Evolutionary conservation across 2,113 vertebrate species (phyloP), one percentile per base, ranked within the genome.

Genomic region (Anhinga anhinga): DNA sequence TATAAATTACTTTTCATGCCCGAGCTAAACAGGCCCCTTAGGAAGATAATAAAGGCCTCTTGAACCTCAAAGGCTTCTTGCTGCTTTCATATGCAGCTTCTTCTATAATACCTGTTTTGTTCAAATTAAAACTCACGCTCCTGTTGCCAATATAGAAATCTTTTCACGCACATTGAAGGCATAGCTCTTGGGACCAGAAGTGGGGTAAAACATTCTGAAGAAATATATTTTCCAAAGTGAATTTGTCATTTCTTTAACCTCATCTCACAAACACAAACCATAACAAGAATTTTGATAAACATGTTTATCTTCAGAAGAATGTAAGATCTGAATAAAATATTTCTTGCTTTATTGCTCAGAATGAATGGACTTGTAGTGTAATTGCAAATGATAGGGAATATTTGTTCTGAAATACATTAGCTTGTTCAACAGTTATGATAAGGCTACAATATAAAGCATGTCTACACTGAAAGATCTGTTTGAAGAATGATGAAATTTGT

Each of bases 41-140:
- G 86, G 80, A 97, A 92, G 77, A 89, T 61, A 77, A 95, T 83
- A 95, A 95, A 92, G 83, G 80, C 78, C 70, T 90, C 91, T 90
- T 82, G 80, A 95, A 88, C 66, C 80, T 95, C 93, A 96, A 95
- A 96, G 85, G 63, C 47, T 93, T 92, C 73, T 95, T 77, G 9
- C 45, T 94, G 65, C 81, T 95, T 96, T 96, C 82, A 91, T 84
- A 69, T 82, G 42, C 26, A 85, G 52, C 84, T 90, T 81, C 65
- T 86, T 70, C 77, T 86, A 27, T 81, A 94, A 90, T 90, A 93
- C 77, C 78, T 96, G 79, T 88, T 96, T 94, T 93, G 79, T 96
- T 95, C 84, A 92, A 97, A 96, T 97, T 96, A 97, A 95, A 95
- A 93, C 89, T 66, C 52, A 29, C 1, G 1, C 21, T 93, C 30